Evolutionary conservation across 2,888 invertebrate species (phyloP), one percentile per base, ranked within the genome.

Genomic region (Litoditis marina): DNA sequence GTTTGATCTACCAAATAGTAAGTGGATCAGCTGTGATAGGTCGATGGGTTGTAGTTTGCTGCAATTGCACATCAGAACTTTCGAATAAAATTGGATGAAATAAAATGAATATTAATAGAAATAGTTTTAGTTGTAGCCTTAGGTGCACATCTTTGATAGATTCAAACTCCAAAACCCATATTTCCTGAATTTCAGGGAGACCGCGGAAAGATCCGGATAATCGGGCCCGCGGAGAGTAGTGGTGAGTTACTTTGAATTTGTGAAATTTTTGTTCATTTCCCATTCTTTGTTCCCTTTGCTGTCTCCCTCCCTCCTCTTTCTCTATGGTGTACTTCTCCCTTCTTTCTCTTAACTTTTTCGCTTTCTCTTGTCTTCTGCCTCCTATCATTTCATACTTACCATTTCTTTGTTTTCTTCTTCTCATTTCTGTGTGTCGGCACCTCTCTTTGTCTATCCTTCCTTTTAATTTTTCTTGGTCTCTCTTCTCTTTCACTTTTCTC

Each of bases 141-240:
- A n/a, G n/a, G n/a, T n/a, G n/a, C n/a, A n/a, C n/a, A n/a, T n/a
- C n/a, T n/a, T n/a, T n/a, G n/a, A n/a, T n/a, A n/a, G n/a, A n/a
- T n/a, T n/a, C n/a, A n/a, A n/a, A n/a, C n/a, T n/a, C n/a, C n/a
- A n/a, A n/a, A n/a, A n/a, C n/a, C n/a, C n/a, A n/a, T n/a, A 50
- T 16, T 31, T 50, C 16, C 19, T 2, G 7, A 25, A 27, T 60
- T 52, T 39, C 28, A 60, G 60, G 53, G 52, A n/a, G 27, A 30
- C 19, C 34, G 60, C 30, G 60, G 60, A 36, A 22, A 42, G 6
- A 60, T 60, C 25, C 53, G 52, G 5, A 53, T 60, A 11, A 60
- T 60, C 28, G 60, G 60, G 22, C 60, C 60, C 5, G 52, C 60
- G 1, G 60, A 60, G 22, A 34, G 25, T 13, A 42, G 51, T 11